Conservation (phyloP, 2,797 vertebrate species). For the Darevskia mixta region DNA sequence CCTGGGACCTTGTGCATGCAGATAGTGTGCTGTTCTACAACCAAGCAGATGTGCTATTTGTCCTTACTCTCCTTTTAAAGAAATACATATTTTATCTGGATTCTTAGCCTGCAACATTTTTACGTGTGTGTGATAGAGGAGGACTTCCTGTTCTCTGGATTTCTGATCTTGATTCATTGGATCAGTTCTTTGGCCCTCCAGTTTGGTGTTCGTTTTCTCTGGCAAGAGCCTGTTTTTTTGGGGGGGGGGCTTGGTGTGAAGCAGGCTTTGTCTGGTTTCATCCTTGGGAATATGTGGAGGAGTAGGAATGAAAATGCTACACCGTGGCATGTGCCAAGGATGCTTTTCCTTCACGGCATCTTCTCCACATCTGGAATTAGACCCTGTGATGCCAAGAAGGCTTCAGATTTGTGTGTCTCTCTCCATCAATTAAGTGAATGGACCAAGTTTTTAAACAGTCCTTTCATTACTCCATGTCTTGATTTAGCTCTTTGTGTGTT, state of each 20-base stretch:
- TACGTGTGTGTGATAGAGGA: no score
- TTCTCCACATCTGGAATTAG: background rate
- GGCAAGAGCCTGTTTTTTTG: accelerated
- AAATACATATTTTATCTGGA: background rate
- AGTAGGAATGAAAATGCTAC: background rate
- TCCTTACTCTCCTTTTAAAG: background rate
- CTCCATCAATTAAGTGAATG: background rate
- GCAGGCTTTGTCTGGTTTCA: background rate
- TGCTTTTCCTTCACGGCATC: background rate
- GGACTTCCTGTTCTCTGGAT: background rate
- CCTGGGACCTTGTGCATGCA: background rate
- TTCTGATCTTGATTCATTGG: background rate
- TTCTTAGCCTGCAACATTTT: background rate
- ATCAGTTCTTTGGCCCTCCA: background rate
- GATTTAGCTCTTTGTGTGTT: background rate
- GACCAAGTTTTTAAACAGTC: background rate
- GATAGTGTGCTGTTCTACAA: background rate
- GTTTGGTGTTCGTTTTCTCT: background rate
- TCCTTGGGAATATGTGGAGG: background rate
- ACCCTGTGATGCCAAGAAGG: background rate
- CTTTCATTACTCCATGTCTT: background rate
- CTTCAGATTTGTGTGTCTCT: background rate
- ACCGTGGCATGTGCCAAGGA: background rate
- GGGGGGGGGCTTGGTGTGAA: no score
- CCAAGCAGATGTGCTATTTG: background rate